Base-by-base conservation (phyloP, 2,888 invertebrate genomes). In the Xanthia icteritia region DNA sequence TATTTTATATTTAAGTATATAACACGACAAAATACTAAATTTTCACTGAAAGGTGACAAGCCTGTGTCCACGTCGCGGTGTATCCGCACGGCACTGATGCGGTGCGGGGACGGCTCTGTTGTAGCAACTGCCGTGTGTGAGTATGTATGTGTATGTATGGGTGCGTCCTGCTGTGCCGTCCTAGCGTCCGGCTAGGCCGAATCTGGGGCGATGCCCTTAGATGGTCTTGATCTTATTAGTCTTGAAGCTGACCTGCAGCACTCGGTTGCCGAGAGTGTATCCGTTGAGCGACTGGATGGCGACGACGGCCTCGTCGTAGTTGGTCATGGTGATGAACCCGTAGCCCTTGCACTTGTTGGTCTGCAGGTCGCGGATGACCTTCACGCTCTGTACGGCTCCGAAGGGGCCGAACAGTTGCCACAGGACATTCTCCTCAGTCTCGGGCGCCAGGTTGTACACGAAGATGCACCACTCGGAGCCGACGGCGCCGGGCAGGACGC, bases 401-500 rank as follows among this genome's bases (percentile, higher is more conserved):
- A 99, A 99, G 42, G 99, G 99, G 27, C 99, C 99, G 95, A 99
- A 99, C 88, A 99, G 97, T 95, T 99, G 99, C 99, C 99, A 99
- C 84, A 99, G 97, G 70, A 99, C 98, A 94, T 98, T 99, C 96
- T 99, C 99, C 95, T 99, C 99, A 9, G 99, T 99, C 96, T 99
- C 99, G 8, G 99, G 99, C 1, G 99, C 99, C 90, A 99, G 97
- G 96, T 99, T 99, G 97, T 99, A 99, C 78, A 99, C 99, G 94
- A 99, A 99, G 95, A 99, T 99, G 95, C 99, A 99, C 98, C 98
- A 98, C 85, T 98, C 98, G 85, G 98, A 97, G 89, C 97, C 97
- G 66, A 97, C 95, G 63, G 97, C 98, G 84, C 98, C 98, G 39
- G 98, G 98, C 90, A 98, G 97, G 96, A 98, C 97, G 94, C 98